phyloP scores from a whole-genome alignment of 2,113 vertebrate genomes.

The Seriola dumerili region DNA sequence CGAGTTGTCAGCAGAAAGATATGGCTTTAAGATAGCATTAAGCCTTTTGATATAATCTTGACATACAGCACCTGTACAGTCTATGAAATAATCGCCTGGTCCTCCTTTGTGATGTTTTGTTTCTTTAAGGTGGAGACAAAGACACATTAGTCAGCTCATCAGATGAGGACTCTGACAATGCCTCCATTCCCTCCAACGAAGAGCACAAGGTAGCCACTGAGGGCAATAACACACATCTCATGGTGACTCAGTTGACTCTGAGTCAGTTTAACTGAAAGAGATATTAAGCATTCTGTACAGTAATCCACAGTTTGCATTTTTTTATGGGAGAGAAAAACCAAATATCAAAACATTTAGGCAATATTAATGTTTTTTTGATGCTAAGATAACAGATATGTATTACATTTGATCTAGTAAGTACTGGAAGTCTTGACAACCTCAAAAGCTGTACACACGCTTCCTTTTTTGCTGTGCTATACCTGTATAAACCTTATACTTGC shows the following conservation, averaged over 20 bases:
- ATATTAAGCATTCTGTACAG: background rate
- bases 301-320: background rate
- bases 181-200: conserved; percentile 89
- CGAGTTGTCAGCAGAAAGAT: background rate
- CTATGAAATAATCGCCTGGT: background rate
- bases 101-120: background rate
- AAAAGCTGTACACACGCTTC: background rate
- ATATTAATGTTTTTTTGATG: no score
- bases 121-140: conserved; percentile 82
- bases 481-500: background rate
- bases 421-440: background rate
- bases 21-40: background rate
- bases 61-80: background rate
- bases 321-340: background rate
- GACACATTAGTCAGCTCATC: conserved; percentile 85
- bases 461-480: background rate
- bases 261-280: background rate
- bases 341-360: background rate
- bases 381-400: background rate
- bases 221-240: background rate
- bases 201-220: conserved; percentile 89
- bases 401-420: background rate
- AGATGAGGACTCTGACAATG: conserved; percentile 89
- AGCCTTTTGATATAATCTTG: background rate
- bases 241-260: background rate